A percentile compares a stretch with the other conserved stretches of the same genome.
phyloP scores from a whole-genome alignment of 2,797 vertebrate genomes.

The Phalanger gymnotis region DNA sequence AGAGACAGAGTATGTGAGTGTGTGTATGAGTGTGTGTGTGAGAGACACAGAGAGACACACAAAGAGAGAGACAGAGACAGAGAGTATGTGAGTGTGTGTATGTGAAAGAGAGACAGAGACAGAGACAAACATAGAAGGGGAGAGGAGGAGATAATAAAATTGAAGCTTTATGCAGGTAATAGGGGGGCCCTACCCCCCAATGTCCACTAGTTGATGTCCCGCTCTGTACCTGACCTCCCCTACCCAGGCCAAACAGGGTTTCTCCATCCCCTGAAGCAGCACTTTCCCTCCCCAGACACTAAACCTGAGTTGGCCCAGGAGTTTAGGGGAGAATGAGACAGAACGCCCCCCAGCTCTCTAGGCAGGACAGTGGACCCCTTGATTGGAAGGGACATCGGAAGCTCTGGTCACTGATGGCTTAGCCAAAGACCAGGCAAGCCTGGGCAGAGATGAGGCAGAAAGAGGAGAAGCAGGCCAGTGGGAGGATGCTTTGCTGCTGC shows the following conservation, averaged over 20 bases:
- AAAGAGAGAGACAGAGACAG: too few relatives aligned
- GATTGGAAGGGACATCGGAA: background rate
- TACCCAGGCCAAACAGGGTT: background rate
- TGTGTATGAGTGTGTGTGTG: too few relatives aligned
- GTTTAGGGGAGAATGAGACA: background rate
- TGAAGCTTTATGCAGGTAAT: background rate
- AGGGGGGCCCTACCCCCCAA: background rate
- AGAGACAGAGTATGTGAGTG: too few relatives aligned
- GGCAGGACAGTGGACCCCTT: background rate
- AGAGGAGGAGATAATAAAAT: background rate
- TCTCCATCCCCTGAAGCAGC: background rate
- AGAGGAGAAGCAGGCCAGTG: constrained; percentile 33
- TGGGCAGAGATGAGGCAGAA: background rate
- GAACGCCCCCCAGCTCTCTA: background rate
- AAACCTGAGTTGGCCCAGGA: too few relatives aligned
- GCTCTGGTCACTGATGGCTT: background rate
- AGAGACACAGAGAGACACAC: too few relatives aligned
- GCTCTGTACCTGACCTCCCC: background rate
- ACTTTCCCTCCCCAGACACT: background rate
- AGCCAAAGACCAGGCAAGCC: background rate
- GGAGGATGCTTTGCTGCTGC: background rate
- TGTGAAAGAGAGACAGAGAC: background rate
- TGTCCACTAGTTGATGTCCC: background rate
- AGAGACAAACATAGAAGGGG: background rate
- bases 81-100: too few relatives aligned